Percentiles rank a stretch among this genome's conserved stretches.
Evolutionary conservation across 2,888 invertebrate genomes (phyloP).

Genomic region (Pachymerium ferrugineum): DNA sequence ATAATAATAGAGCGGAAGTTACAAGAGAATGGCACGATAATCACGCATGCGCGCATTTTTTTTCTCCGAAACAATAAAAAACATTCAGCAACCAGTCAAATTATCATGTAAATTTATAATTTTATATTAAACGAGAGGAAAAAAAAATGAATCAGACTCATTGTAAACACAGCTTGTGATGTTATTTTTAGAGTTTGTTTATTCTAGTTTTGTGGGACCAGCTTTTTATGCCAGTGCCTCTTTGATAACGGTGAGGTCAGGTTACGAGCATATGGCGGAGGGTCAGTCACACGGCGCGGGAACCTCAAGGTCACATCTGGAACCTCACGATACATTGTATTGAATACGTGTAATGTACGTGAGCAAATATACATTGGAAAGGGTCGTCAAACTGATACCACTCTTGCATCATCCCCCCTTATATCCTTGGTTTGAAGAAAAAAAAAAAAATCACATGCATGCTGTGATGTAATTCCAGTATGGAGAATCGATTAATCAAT

Average conservation of each 20-base stretch:
- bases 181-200: slow-evolving; percentile 16
- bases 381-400: slow-evolving; percentile 3
- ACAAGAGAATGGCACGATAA: not conserved
- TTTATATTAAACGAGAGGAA: not conserved
- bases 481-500: not conserved
- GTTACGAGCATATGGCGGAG: slow-evolving; percentile 9
- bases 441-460: not conserved
- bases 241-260: slow-evolving; percentile 16
- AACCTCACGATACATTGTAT: not conserved
- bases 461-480: not conserved
- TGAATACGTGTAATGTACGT: not conserved
- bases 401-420: not conserved
- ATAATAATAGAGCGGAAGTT: not conserved
- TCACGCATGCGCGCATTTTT: not conserved
- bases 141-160: not conserved
- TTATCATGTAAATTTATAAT: not conserved
- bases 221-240: slow-evolving; percentile 14
- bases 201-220: not conserved
- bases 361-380: not conserved
- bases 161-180: not conserved
- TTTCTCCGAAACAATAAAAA: not conserved
- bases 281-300: not conserved
- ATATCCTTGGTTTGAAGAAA: no score
- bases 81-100: not conserved
- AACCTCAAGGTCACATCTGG: slow-evolving; percentile 8